These are phyloP conservation scores for Poecilia latipinna DNA, from an alignment of 2,113 vertebrate species.

Conservation along the genomic window DNA sequence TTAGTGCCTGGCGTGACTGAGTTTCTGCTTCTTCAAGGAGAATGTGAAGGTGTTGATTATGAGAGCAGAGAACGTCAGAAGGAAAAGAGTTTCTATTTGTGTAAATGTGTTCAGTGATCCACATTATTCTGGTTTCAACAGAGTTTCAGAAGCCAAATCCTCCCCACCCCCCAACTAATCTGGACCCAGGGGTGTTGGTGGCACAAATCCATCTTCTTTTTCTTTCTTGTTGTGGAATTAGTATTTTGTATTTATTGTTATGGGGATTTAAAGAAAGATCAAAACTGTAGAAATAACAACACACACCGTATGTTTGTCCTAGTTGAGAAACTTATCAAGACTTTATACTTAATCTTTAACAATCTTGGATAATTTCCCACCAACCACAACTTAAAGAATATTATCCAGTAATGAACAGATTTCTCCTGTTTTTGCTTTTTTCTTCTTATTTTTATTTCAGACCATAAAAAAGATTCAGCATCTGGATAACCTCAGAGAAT, in stretches of 20 bases:
- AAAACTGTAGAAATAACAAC: background rate
- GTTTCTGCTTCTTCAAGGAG: background rate
- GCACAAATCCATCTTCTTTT: too few species aligned
- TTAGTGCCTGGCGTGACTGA: background rate
- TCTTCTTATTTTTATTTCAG: background rate
- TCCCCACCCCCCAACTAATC: too few species aligned
- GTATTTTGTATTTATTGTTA: background rate
- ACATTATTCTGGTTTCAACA: background rate
- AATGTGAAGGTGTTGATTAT: background rate
- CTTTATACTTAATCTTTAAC: background rate
- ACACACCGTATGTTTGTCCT: background rate
- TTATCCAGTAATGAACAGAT: background rate
- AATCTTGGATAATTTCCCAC: background rate
- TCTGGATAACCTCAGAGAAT: background rate
- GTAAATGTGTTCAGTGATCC: background rate
- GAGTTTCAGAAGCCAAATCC: background rate
- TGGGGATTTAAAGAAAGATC: background rate
- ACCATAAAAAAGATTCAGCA: background rate
- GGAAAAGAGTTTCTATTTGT: background rate
- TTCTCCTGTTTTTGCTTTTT: background rate
- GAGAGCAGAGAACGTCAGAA: background rate
- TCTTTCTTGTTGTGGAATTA: background rate
- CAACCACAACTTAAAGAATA: background rate
- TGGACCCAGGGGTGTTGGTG: too few species aligned
- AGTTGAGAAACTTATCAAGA: background rate